These are phyloP conservation scores for Bubalus kerabau DNA, from an alignment of 2,113 vertebrate genomes.

Conservation along the genomic window DNA sequence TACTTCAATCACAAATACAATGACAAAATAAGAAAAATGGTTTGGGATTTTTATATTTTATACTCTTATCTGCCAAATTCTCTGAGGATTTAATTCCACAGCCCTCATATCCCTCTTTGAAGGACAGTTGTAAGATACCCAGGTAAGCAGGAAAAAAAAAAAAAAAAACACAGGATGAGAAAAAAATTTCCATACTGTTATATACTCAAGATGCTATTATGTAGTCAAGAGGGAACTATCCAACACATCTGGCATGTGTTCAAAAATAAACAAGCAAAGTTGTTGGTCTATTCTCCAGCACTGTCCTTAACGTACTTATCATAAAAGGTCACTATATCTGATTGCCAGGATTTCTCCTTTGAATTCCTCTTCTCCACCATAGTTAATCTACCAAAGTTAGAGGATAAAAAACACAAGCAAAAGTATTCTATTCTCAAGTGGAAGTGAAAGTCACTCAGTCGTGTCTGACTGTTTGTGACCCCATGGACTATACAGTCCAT, in stretches of 20 bases:
- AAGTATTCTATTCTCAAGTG: not conserved
- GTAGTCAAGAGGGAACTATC: not conserved
- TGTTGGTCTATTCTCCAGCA: not conserved
- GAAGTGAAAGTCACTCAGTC: not conserved
- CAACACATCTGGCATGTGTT: not conserved
- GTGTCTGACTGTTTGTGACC: fast-evolving
- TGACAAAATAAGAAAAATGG: not conserved
- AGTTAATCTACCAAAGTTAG: not conserved
- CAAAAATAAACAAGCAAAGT: constrained; percentile 14
- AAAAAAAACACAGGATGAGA: not conserved
- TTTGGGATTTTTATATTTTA: not conserved
- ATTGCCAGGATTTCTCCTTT: not conserved
- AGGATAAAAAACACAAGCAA: not conserved
- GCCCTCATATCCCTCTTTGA: not conserved
- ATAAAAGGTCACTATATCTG: not conserved
- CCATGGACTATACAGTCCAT: not conserved
- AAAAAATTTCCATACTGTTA: not conserved
- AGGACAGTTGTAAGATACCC: not conserved
- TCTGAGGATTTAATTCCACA: not conserved
- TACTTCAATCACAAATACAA: not conserved
- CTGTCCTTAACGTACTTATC: not conserved
- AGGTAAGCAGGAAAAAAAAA: not conserved
- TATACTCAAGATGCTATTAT: not conserved
- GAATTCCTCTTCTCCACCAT: not conserved
- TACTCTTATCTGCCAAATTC: not conserved